These are phyloP conservation scores for Harpalus rubripes DNA, from an alignment of 2,888 invertebrate genomes.

Conservation along the genomic window DNA sequence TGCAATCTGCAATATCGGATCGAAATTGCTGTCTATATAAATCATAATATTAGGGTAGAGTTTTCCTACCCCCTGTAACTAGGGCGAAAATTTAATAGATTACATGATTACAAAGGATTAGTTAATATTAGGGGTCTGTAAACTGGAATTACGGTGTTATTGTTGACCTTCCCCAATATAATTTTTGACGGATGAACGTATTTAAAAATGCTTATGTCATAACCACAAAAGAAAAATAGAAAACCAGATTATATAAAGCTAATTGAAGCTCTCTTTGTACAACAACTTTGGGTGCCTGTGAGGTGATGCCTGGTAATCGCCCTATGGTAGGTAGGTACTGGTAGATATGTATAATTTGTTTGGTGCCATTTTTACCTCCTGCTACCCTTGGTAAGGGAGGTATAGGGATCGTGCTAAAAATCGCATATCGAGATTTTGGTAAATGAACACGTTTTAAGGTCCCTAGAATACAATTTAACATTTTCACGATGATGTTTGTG, in stretches of 20 bases:
- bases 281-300: no score
- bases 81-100: not conserved
- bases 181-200: not conserved
- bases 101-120: not conserved
- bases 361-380: no score
- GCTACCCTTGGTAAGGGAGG: no score
- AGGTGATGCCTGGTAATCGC: no score
- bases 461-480: no score
- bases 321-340: no score
- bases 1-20: not conserved
- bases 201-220: not conserved
- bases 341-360: no score
- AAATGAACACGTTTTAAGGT: no score
- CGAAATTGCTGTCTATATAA: no score
- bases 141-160: slow-evolving; percentile 26
- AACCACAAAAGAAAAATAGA: not conserved
- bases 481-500: no score
- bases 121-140: not conserved
- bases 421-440: no score
- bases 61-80: not conserved
- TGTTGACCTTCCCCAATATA: slow-evolving; percentile 28
- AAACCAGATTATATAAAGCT: not conserved
- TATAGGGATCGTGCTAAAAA: no score
- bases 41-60: not conserved
- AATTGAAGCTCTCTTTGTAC: not conserved